These are phyloP conservation scores for Erebia palarica DNA, from an alignment of 2,888 invertebrate genomes.

Conservation along the genomic window DNA sequence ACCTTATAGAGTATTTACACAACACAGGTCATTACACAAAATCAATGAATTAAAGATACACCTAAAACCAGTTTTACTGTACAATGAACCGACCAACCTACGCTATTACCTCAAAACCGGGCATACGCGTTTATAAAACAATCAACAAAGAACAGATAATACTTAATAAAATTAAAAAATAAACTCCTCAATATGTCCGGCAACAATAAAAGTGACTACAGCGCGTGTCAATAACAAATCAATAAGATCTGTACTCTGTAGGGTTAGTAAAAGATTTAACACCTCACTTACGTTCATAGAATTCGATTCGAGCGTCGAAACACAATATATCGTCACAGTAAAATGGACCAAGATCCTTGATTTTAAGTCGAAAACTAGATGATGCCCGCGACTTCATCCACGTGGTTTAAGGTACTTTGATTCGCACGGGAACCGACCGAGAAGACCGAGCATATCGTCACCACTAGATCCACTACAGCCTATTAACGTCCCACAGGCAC, in stretches of 20 bases:
- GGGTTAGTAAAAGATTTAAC: too few species aligned
- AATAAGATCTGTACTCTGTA: not conserved
- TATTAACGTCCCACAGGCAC: too few species aligned
- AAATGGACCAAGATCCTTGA: too few species aligned
- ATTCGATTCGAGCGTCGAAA: too few species aligned
- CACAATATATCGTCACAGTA: too few species aligned
- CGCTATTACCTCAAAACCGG: slow-evolving; percentile 9
- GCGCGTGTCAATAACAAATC: slow-evolving; percentile 33
- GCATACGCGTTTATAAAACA: slow-evolving; percentile 8
- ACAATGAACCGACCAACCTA: not conserved
- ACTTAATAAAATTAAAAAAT: not conserved
- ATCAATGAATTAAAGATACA: slow-evolving; percentile 2
- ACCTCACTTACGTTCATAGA: too few species aligned
- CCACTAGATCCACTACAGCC: too few species aligned
- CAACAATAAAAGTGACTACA: slow-evolving; percentile 18
- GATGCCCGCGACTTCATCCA: too few species aligned
- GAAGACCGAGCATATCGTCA: too few species aligned
- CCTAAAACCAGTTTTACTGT: not conserved
- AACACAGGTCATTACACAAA: not conserved
- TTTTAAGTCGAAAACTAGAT: too few species aligned
- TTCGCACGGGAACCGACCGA: too few species aligned
- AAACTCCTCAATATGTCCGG: slow-evolving; percentile 8
- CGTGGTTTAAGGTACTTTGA: too few species aligned
- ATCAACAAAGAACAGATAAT: slow-evolving; percentile 14
- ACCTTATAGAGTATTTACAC: not conserved